A percentile compares a stretch with the other conserved stretches of the same genome.
Evolutionary conservation across 2,113 vertebrate species (phyloP).

Genomic region (Marmota monax): DNA sequence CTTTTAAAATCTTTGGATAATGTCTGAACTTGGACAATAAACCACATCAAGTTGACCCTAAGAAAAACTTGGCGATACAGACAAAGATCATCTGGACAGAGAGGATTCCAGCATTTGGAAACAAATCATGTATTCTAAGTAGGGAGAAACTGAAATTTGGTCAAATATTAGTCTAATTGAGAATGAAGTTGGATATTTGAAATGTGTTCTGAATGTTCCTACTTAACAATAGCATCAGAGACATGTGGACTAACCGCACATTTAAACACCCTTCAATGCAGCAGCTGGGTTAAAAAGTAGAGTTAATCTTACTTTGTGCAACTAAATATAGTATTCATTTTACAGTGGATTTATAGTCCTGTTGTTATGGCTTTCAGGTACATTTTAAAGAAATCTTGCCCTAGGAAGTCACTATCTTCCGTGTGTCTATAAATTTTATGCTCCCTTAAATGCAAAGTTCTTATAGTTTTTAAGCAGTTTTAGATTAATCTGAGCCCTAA

Average conservation of each 20-base stretch:
- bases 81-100: background rate
- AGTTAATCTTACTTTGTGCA: background rate
- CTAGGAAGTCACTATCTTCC: background rate
- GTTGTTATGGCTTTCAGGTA: background rate
- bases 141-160: background rate
- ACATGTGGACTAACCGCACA: background rate
- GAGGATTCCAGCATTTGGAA: background rate
- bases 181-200: background rate
- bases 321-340: background rate
- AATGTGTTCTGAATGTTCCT: background rate
- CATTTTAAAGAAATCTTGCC: background rate
- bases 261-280: background rate
- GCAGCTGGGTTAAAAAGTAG: background rate
- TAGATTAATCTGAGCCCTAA: background rate
- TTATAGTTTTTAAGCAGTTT: background rate
- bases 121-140: conserved; percentile 24
- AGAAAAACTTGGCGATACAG: conserved; percentile 36
- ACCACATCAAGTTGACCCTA: conserved; percentile 16
- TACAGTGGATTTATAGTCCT: background rate
- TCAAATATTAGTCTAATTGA: background rate
- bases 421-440: background rate
- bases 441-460: background rate
- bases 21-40: conserved; percentile 50
- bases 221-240: background rate
- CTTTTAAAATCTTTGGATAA: background rate